phyloP scores from a whole-genome alignment of 1,140 invertebrate species.

The Apis laboriosa region DNA sequence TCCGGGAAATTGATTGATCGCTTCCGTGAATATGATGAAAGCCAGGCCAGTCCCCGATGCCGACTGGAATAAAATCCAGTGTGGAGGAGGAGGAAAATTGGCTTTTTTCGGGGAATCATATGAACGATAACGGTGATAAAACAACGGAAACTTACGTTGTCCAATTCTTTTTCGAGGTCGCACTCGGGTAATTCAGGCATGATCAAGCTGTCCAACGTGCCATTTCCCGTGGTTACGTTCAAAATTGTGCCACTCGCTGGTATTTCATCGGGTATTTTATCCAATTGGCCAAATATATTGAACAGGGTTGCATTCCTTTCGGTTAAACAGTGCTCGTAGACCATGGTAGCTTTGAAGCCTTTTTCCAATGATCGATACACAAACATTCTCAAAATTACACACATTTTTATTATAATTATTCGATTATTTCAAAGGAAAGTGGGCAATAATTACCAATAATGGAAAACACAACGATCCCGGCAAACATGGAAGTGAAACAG shows the following conservation, averaged over 20 bases:
- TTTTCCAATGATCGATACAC: too few species aligned
- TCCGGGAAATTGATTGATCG: conserved; percentile 97
- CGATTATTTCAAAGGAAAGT: too few species aligned
- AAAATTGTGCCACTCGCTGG: conserved; percentile 82
- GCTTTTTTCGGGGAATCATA: too few species aligned
- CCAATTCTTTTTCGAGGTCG: conserved; percentile 92
- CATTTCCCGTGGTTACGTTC: conserved; percentile 82
- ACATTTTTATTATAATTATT: too few species aligned
- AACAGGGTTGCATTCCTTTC: conserved; percentile 84
- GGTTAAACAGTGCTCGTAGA: conserved; percentile 88
- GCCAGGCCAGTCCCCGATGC: conserved; percentile 95
- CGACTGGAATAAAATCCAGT: conserved; percentile 85
- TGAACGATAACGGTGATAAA: not conserved
- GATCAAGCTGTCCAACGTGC: conserved; percentile 82
- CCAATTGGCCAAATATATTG: conserved; percentile 80
- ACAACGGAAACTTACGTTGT: conserved; percentile 83
- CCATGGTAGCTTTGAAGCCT: conserved; percentile 93
- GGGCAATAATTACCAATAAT: conserved; percentile 90
- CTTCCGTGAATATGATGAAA: conserved; percentile 98
- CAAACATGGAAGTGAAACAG: conserved; percentile 98
- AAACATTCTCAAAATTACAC: too few species aligned
- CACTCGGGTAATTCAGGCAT: conserved; percentile 88
- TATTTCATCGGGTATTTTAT: conserved; percentile 79
- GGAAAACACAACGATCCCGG: conserved; percentile 98
- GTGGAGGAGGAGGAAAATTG: conserved; percentile 21